Conservation (phyloP, 2,888 invertebrate species). For the Synanthedon formicaeformis region DNA sequence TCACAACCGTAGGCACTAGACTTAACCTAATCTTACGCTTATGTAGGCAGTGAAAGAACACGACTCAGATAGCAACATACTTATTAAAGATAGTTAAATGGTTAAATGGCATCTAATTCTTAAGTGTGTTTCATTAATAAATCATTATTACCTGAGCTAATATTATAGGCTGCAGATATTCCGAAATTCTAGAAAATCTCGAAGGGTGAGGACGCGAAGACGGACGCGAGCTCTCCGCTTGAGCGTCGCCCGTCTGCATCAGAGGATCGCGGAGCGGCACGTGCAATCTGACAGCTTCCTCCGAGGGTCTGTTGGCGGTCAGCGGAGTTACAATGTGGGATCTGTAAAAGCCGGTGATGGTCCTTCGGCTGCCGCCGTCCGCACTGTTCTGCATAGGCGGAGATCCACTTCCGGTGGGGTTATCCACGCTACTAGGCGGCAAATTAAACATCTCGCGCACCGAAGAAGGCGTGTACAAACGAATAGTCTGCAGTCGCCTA, state of each 20-base stretch:
- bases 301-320: slow-evolving; percentile 18
- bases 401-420: slow-evolving; percentile 22
- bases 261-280: slow-evolving; percentile 56
- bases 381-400: slow-evolving; percentile 15
- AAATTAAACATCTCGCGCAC: slow-evolving; percentile 54
- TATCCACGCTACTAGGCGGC: slow-evolving; percentile 27
- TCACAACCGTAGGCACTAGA: too few relatives aligned
- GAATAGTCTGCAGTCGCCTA: slow-evolving; percentile 51
- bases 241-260: slow-evolving; percentile 72
- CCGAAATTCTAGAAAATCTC: slow-evolving; percentile 49
- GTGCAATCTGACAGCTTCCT: slow-evolving; percentile 31
- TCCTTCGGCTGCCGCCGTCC: slow-evolving; percentile 20
- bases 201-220: slow-evolving; percentile 21
- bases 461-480: slow-evolving; percentile 53
- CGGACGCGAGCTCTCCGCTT: slow-evolving; percentile 25
- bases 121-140: background rate
- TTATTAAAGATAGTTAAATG: too few relatives aligned
- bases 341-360: slow-evolving; percentile 24
- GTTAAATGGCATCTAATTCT: too few relatives aligned
- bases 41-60: background rate
- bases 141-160: slow-evolving; percentile 49
- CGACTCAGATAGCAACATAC: too few relatives aligned
- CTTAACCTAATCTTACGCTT: too few relatives aligned
- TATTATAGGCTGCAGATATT: slow-evolving; percentile 60
- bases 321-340: slow-evolving; percentile 31